These are phyloP conservation scores for Stegophylla sp. DNA, from an alignment of 2,888 invertebrate genomes.

Conservation along the genomic window DNA sequence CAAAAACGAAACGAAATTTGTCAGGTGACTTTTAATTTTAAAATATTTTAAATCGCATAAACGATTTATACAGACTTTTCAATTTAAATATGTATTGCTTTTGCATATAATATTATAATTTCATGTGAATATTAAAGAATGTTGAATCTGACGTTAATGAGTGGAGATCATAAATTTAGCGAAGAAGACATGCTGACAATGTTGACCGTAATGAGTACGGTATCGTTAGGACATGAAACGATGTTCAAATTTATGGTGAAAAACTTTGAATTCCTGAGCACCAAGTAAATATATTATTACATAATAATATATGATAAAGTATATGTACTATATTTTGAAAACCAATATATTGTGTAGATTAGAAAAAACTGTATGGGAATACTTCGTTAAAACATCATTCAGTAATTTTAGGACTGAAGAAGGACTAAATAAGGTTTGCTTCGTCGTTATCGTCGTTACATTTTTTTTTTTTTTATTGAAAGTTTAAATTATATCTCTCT, in stretches of 20 bases:
- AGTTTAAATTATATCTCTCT: neutral
- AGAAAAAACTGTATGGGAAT: conserved; percentile 76
- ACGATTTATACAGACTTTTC: no score
- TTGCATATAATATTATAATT: no score
- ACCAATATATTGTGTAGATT: conserved; percentile 60
- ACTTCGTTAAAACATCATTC: conserved; percentile 76
- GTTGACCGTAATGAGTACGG: conserved; percentile 50
- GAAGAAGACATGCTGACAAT: conserved; percentile 55
- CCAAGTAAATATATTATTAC: conserved; percentile 27
- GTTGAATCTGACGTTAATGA: conserved; percentile 56
- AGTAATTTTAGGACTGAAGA: conserved; percentile 78
- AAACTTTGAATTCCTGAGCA: conserved; percentile 53
- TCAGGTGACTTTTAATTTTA: conserved; percentile 65
- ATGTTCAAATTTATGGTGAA: conserved; percentile 54
- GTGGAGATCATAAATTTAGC: conserved; percentile 45
- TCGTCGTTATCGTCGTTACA: neutral
- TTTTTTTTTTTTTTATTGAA: neutral
- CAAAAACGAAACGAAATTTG: conserved; percentile 74
- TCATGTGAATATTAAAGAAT: conserved; percentile 11
- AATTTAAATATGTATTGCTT: no score
- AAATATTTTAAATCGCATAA: no score
- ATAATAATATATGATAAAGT: no score
- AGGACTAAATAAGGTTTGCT: conserved; percentile 73
- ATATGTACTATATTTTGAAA: conserved; percentile 1
- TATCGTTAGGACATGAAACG: conserved; percentile 48